Evolutionary conservation across 1,140 invertebrate species (phyloP), one percentile per base, ranked within the genome.

Genomic region (Aphelenchoides fujianensis): DNA sequence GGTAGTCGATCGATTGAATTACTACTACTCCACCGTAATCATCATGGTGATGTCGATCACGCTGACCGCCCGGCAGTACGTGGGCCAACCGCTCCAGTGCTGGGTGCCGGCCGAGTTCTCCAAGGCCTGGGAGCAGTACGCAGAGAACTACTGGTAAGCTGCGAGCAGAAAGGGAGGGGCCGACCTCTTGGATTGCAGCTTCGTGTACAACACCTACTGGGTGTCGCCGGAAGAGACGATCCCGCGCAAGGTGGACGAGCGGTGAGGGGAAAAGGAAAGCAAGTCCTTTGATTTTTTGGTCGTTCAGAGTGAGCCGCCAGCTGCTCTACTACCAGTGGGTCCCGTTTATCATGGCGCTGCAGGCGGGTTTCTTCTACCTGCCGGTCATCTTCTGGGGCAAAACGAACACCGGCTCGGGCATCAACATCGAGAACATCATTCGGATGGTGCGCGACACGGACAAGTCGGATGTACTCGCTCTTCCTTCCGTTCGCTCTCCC

Each of bases 311-410:
- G 7, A 52, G 70, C 27, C 77, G 77, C 16, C 83, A 84, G 66
- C 57, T 83, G 1, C 76, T 76, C 7, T 87, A 87, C 70, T 87
- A 87, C 73, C 86, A 87, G 78, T 87, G 86, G 86, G 86, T 87
- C 1, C 82, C 83, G 0, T 84, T 87, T 72, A 71, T 87, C 30
- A 77, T 87, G 62, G 82, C 84, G 16, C 72, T 87, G 2, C 82
- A 86, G 73, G 86, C 89, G 1, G 90, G 86, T 53, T 73, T 86
- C 62, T 88, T 88, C 79, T 87, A 88, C 72, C 69, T 85, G 31
- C 87, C 88, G 0, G 81, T 85, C 3, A 84, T 84, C 27, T 75
- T 88, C 52, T 88, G 87, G 87, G 68, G 77, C 9, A 54, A 77
- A 66, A 68, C 74, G 31, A 75, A 74, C 28, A 71, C 37, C 7